A percentile compares a stretch with the other conserved stretches of the same genome.
Evolutionary conservation across 2,888 invertebrate genomes (phyloP).

Genomic region (Drosophila maculinotata): DNA sequence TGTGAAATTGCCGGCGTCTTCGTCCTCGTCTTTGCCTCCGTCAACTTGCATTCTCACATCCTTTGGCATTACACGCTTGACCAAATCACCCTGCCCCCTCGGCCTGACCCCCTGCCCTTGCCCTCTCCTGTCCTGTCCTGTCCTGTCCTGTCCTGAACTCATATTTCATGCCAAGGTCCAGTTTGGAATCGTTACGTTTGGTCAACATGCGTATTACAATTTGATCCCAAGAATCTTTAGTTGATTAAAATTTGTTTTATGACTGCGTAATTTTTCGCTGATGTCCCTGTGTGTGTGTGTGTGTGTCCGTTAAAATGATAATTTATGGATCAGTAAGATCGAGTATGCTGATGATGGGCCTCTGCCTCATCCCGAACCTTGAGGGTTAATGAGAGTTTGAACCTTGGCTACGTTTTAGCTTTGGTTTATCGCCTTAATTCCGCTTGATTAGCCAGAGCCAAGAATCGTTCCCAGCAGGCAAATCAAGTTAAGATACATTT

Average conservation of each 20-base stretch:
- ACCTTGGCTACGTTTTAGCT: conserved; percentile 55
- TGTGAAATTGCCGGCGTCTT: conserved; percentile 55
- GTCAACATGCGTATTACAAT: conserved; percentile 69
- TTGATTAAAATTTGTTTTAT: conserved; percentile 69
- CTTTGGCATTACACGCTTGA: conserved; percentile 81
- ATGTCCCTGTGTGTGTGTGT: conserved; percentile 2
- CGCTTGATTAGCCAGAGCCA: conserved; percentile 51
- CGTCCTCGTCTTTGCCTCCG: conserved; percentile 12
- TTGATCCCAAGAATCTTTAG: conserved; percentile 61
- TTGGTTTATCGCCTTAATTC: conserved; percentile 58
- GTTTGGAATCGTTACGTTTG: conserved; percentile 27
- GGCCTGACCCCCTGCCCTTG: conserved; percentile 3
- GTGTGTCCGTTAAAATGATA: conserved; percentile 57
- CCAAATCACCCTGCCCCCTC: conserved; percentile 47
- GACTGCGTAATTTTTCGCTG: conserved; percentile 59
- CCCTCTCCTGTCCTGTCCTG: not conserved
- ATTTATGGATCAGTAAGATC: conserved; percentile 51
- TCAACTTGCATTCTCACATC: conserved; percentile 70
- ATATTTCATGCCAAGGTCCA: conserved; percentile 59
- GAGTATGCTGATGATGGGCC: conserved; percentile 1
- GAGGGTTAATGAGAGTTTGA: conserved; percentile 62
- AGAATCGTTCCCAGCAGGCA: not conserved
- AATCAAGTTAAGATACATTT: too few relatives aligned
- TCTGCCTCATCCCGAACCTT: not conserved
- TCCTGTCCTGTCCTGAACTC: conserved; percentile 50